These are phyloP conservation scores for Anoplius nigerrimus DNA, from an alignment of 2,888 invertebrate genomes.

Conservation along the genomic window DNA sequence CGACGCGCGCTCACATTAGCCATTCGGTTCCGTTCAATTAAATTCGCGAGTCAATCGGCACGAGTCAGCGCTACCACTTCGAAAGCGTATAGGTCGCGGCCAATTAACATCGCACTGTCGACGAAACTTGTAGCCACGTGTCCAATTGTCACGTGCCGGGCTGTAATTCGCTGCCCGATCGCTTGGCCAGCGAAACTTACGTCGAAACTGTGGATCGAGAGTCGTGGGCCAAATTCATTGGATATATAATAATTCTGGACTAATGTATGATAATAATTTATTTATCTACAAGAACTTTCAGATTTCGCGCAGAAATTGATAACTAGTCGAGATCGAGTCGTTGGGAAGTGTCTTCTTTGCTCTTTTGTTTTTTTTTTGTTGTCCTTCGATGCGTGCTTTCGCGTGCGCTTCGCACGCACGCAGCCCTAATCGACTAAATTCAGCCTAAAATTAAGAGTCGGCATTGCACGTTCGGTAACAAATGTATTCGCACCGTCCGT, in stretches of 20 bases:
- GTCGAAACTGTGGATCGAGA: no score
- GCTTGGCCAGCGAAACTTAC: no score
- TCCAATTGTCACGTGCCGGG: conserved; percentile 46
- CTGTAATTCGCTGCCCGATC: conserved; percentile 11
- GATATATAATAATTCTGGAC: neutral
- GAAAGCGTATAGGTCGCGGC: conserved; percentile 67
- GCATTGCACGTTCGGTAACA: conserved; percentile 20
- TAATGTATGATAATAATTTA: conserved; percentile 56
- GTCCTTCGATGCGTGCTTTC: no score
- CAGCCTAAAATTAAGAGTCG: conserved; percentile 23
- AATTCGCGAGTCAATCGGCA: conserved; percentile 46
- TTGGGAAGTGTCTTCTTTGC: conserved; percentile 23
- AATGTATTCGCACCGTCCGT: conserved; percentile 9
- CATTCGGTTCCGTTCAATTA: conserved; percentile 57
- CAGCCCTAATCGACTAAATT: conserved; percentile 33
- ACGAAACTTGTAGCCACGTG: conserved; percentile 47
- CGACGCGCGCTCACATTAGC: conserved; percentile 13
- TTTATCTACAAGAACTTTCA: conserved; percentile 62
- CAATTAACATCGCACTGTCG: conserved; percentile 60
- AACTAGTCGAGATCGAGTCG: conserved; percentile 38
- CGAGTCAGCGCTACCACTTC: conserved; percentile 49
- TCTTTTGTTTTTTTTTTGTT: no score
- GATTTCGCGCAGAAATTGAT: conserved; percentile 29
- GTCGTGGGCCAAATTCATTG: neutral
- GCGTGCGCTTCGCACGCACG: no score